Evolutionary conservation across 1,140 invertebrate genomes (phyloP).

Genomic region (Paracyclopina nana): DNA sequence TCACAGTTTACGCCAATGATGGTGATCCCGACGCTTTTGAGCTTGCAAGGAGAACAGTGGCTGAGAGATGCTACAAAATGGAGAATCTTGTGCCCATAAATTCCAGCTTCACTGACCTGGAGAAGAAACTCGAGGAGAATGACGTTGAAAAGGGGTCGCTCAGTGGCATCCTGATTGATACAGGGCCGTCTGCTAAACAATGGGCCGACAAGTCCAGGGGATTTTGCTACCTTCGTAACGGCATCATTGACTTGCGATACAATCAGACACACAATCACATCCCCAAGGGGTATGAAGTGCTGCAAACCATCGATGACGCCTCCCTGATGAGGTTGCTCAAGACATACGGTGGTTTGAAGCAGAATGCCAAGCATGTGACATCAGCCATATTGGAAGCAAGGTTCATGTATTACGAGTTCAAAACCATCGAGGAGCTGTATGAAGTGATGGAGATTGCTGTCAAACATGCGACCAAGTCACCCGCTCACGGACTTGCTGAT

Average conservation of each 20-base stretch:
- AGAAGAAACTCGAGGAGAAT: neutral
- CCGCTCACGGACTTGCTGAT: neutral
- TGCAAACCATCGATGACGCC: neutral
- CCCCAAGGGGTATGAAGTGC: constrained; percentile 1
- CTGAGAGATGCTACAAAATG: neutral
- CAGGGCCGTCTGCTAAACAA: neutral
- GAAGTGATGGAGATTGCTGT: neutral
- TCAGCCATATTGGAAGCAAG: constrained; percentile 2
- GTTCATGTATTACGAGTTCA: constrained; percentile 8
- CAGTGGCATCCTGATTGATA: neutral
- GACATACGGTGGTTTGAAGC: neutral
- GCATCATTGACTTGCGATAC: neutral
- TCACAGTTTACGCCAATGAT: neutral
- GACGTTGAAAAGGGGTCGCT: neutral
- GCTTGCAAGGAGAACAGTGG: neutral
- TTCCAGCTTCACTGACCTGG: neutral
- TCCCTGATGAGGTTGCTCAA: neutral
- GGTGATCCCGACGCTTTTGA: neutral
- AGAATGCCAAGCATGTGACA: neutral
- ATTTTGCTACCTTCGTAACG: neutral
- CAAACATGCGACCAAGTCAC: neutral
- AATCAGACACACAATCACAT: no score
- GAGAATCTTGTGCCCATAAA: neutral
- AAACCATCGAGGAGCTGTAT: constrained; percentile 6
- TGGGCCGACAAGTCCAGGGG: neutral